Evolutionary conservation across 2,797 vertebrate genomes (phyloP).

Genomic region (Fratercula arctica): DNA sequence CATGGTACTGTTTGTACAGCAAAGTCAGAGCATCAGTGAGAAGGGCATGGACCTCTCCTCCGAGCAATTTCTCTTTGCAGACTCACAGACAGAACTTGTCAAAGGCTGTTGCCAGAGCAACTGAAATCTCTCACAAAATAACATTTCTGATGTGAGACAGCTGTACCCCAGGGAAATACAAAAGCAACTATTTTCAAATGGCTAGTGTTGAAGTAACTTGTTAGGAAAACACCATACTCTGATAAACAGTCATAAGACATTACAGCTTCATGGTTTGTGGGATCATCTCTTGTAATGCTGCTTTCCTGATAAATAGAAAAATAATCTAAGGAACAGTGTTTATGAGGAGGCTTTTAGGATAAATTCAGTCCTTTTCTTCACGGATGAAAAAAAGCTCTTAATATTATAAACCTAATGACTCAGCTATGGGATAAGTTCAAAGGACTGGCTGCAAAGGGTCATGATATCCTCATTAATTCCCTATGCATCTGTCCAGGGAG

Average conservation of each 20-base stretch:
- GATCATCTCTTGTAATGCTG: background rate
- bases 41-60: slow-evolving; percentile 32
- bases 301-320: background rate
- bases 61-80: slow-evolving; percentile 8
- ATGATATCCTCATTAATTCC: background rate
- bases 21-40: slow-evolving; percentile 27
- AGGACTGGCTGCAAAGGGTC: background rate
- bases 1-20: slow-evolving; percentile 35
- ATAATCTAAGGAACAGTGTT: background rate
- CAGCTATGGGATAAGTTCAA: background rate
- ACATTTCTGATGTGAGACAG: slow-evolving; percentile 59
- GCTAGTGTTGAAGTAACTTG: slow-evolving; percentile 33
- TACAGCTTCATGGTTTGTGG: background rate
- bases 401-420: background rate
- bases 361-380: background rate
- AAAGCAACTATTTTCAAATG: slow-evolving; percentile 46
- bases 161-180: slow-evolving; percentile 33
- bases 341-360: background rate
- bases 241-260: slow-evolving; percentile 25
- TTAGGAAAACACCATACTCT: slow-evolving; percentile 6
- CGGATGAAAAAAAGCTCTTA: background rate
- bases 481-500: background rate
- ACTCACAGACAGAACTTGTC: slow-evolving; percentile 46
- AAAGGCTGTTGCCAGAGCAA: slow-evolving; percentile 73
- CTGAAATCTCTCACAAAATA: slow-evolving; percentile 61